Evolutionary conservation across 2,797 vertebrate genomes (phyloP).

Genomic region (Hoplostethus mediterraneus): DNA sequence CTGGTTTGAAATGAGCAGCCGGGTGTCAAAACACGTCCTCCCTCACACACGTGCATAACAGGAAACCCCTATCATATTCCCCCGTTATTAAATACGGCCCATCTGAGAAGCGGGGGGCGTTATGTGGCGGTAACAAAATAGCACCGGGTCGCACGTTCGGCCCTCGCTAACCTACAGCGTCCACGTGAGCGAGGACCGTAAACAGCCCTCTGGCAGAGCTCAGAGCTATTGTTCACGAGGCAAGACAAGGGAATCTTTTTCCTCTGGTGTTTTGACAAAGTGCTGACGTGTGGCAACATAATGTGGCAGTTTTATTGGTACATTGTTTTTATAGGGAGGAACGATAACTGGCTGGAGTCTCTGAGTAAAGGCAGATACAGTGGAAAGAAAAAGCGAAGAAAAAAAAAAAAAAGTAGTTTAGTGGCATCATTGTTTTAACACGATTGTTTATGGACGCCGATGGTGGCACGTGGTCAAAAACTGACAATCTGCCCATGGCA

Average conservation of each 20-base stretch:
- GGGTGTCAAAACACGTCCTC: conserved; percentile 56
- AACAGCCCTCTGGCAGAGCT: conserved; percentile 5
- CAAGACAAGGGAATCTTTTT: conserved; percentile 3
- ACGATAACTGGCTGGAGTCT: conserved; percentile 7
- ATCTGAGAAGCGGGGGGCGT: conserved; percentile 47
- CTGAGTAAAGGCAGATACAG: neutral
- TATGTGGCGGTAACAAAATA: conserved; percentile 58
- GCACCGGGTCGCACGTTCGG: conserved; percentile 51
- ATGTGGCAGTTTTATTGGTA: neutral
- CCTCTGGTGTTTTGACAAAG: conserved; percentile 11
- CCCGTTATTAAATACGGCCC: conserved; percentile 59
- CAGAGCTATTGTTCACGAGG: conserved; percentile 15
- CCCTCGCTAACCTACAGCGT: conserved; percentile 12
- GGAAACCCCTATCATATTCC: conserved; percentile 38
- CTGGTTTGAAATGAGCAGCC: conserved; percentile 49
- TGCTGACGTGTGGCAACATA: conserved; percentile 1
- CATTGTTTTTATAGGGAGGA: conserved; percentile 10
- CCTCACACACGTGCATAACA: conserved; percentile 37
- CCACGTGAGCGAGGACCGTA: conserved; percentile 11
- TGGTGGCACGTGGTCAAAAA: no score
- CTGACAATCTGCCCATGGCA: no score
- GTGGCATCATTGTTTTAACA: no score
- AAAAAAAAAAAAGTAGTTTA: conserved; percentile 10
- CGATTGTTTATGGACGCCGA: no score
- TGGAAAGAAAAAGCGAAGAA: conserved; percentile 7